These are phyloP conservation scores for Liposcelis brunnea DNA, from an alignment of 2,888 invertebrate genomes.

Conservation along the genomic window DNA sequence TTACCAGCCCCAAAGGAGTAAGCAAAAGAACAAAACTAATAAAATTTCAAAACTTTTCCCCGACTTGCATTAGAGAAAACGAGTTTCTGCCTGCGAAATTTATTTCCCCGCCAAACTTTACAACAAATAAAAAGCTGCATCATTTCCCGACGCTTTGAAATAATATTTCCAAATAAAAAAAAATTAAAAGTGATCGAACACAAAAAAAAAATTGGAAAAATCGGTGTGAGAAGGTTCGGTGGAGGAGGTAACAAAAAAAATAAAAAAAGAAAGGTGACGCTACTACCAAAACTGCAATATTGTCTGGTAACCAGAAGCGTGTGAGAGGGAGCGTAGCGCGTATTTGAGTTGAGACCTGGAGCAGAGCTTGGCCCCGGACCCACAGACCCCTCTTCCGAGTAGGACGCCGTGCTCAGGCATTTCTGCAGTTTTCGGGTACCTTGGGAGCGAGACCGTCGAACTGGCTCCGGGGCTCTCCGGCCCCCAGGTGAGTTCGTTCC, in stretches of 20 bases:
- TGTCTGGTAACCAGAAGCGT: conserved; percentile 66
- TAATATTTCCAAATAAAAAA: no score
- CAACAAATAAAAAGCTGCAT: no score
- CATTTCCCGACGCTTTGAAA: no score
- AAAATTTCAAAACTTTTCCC: no score
- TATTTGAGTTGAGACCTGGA: conserved; percentile 27
- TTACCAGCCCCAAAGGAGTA: no score
- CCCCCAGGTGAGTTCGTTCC: conserved; percentile 24
- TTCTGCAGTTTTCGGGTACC: conserved; percentile 83
- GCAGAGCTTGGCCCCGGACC: conserved; percentile 26
- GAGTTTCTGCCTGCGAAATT: no score
- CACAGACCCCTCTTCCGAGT: conserved; percentile 45
- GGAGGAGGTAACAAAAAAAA: conserved; percentile 24
- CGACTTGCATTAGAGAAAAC: no score
- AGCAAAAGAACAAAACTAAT: no score
- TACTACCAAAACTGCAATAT: conserved; percentile 93
- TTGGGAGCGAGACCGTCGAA: conserved; percentile 83
- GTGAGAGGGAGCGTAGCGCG: conserved; percentile 26
- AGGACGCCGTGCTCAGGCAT: conserved; percentile 77
- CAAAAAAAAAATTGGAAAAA: no score
- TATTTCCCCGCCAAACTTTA: no score
- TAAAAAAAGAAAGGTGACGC: conserved; percentile 38
- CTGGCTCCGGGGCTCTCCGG: conserved; percentile 33
- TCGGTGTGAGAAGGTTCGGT: conserved; percentile 26
- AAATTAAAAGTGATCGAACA: no score